These are phyloP conservation scores for Tupiocoris notatus DNA, from an alignment of 2,888 invertebrate genomes.

Conservation along the genomic window DNA sequence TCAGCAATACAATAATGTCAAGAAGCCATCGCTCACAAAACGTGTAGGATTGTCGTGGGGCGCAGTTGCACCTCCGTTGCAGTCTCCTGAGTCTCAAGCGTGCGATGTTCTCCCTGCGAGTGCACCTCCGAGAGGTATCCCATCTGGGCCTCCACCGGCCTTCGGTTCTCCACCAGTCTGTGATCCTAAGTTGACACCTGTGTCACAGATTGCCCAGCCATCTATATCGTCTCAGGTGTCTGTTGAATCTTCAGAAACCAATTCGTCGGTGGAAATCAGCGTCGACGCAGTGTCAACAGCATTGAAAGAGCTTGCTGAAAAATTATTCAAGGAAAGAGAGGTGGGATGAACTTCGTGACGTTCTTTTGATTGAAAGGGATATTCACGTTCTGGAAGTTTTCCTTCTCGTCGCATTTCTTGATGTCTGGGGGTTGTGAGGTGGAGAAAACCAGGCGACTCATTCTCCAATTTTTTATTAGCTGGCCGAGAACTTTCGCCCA, in stretches of 20 bases:
- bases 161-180: background rate
- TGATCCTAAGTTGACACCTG: too few relatives aligned
- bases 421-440: too few relatives aligned
- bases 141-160: conserved; percentile 27
- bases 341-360: background rate
- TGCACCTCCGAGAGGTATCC: conserved; percentile 47
- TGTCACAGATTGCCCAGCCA: background rate
- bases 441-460: too few relatives aligned
- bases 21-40: conserved; percentile 59
- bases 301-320: conserved; percentile 9
- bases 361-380: background rate
- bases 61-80: background rate
- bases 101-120: conserved; percentile 28
- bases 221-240: background rate
- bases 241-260: background rate
- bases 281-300: conserved; percentile 1
- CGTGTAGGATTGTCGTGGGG: conserved; percentile 57
- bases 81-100: background rate
- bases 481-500: too few relatives aligned
- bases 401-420: too few relatives aligned
- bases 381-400: too few relatives aligned
- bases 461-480: too few relatives aligned
- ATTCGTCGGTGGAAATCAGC: background rate
- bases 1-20: conserved; percentile 55
- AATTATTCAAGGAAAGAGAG: conserved; percentile 30